Evolutionary conservation across 2,797 vertebrate species (phyloP).

Genomic region (Helarctos malayanus): DNA sequence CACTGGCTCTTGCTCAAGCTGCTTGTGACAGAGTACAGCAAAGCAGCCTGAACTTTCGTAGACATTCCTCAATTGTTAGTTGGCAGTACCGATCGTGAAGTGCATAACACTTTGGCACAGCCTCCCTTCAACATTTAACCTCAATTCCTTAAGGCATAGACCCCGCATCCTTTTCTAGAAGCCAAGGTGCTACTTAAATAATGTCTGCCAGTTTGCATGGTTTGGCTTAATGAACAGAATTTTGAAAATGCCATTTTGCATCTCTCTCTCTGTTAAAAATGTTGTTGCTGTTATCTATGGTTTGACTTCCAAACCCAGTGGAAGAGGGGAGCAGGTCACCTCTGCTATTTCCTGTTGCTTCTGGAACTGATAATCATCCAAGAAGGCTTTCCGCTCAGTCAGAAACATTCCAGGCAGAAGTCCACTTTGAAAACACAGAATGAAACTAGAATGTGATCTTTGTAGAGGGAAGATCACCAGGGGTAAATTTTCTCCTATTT

Average conservation of each 20-base stretch:
- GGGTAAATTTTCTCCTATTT: background rate
- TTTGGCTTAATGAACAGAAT: conserved; percentile 51
- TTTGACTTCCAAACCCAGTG: conserved; percentile 74
- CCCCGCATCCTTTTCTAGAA: conserved; percentile 9
- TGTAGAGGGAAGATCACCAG: conserved; percentile 17
- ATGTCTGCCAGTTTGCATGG: background rate
- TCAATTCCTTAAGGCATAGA: background rate
- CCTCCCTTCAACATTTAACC: background rate
- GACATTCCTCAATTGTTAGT: background rate
- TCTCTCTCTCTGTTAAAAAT: conserved; percentile 13
- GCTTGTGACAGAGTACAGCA: background rate
- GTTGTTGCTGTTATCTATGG: conserved; percentile 61
- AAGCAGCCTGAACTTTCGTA: background rate
- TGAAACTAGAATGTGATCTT: conserved; percentile 53
- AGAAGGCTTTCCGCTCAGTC: conserved; percentile 70
- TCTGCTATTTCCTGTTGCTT: conserved; percentile 88
- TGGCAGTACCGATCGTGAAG: background rate
- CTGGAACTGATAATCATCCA: conserved; percentile 79
- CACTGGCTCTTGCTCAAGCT: background rate
- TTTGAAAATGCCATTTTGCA: conserved; percentile 46
- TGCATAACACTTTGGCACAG: background rate
- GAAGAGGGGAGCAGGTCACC: conserved; percentile 81
- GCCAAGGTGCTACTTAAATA: background rate
- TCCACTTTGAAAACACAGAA: conserved; percentile 71
- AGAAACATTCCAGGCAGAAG: conserved; percentile 80